Evolutionary conservation across 2,113 vertebrate genomes (phyloP), one percentile per base, ranked within the genome.

Genomic region (Cisticola juncidis): DNA sequence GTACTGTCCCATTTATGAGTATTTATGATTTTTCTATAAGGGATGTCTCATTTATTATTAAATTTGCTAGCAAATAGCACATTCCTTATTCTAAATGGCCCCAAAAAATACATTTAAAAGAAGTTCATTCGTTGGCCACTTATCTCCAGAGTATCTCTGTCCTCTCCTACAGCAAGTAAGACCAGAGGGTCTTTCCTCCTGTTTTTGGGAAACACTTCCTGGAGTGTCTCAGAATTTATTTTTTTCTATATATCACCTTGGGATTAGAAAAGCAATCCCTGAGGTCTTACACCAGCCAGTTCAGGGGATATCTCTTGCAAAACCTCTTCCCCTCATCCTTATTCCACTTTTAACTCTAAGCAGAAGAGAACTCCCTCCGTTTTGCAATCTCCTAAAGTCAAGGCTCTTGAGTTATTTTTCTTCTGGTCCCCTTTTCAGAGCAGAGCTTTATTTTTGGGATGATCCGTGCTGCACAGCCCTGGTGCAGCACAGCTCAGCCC

Each of bases 11-110:
- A 50, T 85, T 69, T 88, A 70, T 15, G 22, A 58, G 45, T 78
- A 93, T 88, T 95, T 83, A 90, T 60, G 58, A n/a, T 56, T 74
- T 76, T 56, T 61, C 61, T 81, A 11, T 45, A 85, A 74, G 29
- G 14, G 28, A 21, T 69, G 20, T 38, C 48, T 91, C 62, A 61
- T 68, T 95, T 62, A 38, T 53, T 45, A 89, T 40, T 82, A 72
- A 91, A 74, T 71, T 44, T 47, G 31, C 26, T 38, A 66, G 16
- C 11, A 80, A 76, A 58, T 7, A 40, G 38, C 60, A 81, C 19
- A 2, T 0, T 25, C 56, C 28, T 78, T 53, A 45, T 40, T 38
- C 62, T 14, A n/a, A 69, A 74, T 10, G 23, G 14, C 31, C 31
- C 26, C 48, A 79, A 57, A 77, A 21, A 2, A 3, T 28, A n/a